A percentile compares a stretch with the other conserved stretches of the same genome.
Conservation (phyloP, 2,888 invertebrate genomes). For the Thysanoteuthis rhombus region DNA sequence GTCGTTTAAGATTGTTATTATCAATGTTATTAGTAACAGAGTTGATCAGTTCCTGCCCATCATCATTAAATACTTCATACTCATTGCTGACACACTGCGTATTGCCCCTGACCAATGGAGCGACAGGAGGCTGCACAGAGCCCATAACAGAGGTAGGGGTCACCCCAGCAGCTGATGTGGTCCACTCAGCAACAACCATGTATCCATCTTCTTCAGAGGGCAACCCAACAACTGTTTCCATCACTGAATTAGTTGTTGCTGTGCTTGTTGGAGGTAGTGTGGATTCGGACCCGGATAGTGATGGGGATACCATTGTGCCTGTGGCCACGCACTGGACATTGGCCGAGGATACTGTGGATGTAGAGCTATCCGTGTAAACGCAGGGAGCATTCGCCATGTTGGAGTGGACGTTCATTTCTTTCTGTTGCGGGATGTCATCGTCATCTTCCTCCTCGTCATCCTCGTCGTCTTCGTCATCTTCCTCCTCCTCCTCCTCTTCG, state of each 20-base stretch:
- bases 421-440: background rate
- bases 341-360: background rate
- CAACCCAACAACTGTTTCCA: slow-evolving; percentile 30
- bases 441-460: slow-evolving; percentile 30
- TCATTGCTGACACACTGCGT: background rate
- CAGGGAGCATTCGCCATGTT: background rate
- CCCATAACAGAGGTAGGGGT: background rate
- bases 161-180: background rate
- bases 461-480: slow-evolving; percentile 35
- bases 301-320: slow-evolving; percentile 12
- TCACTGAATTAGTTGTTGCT: slow-evolving; percentile 35
- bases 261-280: background rate
- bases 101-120: background rate
- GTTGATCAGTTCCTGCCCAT: slow-evolving; percentile 20
- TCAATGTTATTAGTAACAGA: slow-evolving; percentile 18
- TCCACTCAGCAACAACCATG: slow-evolving; percentile 62
- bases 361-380: background rate
- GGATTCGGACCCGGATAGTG: background rate
- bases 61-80: background rate
- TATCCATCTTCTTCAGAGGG: slow-evolving; percentile 47
- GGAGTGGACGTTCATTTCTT: background rate
- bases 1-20: background rate
- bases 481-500: slow-evolving; percentile 33
- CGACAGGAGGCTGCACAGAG: slow-evolving; percentile 14
- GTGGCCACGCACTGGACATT: background rate